Conservation (phyloP, 1,140 invertebrate species). For the Neoseiulus cucumeris region DNA sequence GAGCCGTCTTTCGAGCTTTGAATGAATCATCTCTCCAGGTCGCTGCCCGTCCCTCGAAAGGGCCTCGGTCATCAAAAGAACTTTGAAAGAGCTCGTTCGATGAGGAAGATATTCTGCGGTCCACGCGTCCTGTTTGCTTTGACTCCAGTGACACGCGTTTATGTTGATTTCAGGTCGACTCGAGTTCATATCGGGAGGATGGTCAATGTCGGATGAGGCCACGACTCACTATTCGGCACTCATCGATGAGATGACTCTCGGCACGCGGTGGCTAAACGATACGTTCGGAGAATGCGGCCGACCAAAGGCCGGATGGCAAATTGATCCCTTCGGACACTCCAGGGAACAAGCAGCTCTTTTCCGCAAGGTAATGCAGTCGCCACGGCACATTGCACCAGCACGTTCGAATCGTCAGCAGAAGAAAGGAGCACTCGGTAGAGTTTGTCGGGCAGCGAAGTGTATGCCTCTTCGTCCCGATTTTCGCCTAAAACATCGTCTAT, state of each 20-base stretch:
- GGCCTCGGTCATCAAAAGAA: too few relatives aligned
- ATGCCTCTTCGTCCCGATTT: background rate
- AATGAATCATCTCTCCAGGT: too few relatives aligned
- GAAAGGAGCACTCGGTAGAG: background rate
- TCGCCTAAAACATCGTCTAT: background rate
- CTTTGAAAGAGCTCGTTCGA: too few relatives aligned
- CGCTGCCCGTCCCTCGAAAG: too few relatives aligned
- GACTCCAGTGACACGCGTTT: background rate
- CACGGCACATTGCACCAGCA: background rate
- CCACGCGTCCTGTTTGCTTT: too few relatives aligned
- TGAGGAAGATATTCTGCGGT: too few relatives aligned
- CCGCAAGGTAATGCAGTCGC: conserved; percentile 27
- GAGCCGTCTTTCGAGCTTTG: too few relatives aligned
- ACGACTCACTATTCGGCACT: conserved; percentile 73
- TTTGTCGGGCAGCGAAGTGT: background rate
- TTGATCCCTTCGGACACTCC: conserved; percentile 44
- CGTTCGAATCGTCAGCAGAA: background rate
- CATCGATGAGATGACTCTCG: conserved; percentile 65
- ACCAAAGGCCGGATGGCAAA: conserved; percentile 41
- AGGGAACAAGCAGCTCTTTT: conserved; percentile 37
- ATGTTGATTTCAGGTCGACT: conserved; percentile 40
- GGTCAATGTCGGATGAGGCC: conserved; percentile 89
- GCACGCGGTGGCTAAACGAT: conserved; percentile 33
- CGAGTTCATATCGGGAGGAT: conserved; percentile 65
- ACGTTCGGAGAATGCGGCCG: conserved; percentile 38